phyloP scores from a whole-genome alignment of 2,797 vertebrate species.

The Crypturellus tataupa region DNA sequence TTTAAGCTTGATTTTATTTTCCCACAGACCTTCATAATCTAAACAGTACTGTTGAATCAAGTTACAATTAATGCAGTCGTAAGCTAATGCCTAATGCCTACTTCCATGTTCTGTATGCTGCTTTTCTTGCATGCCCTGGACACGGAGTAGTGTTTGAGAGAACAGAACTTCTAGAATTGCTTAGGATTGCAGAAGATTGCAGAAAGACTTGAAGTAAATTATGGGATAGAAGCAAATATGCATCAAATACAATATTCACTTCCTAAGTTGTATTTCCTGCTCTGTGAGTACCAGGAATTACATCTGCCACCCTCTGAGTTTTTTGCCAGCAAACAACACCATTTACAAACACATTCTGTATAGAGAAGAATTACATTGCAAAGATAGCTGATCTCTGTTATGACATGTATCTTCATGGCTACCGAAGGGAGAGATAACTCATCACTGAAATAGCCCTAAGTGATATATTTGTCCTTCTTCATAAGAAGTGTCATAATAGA shows the following conservation, averaged over 20 bases:
- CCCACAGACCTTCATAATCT: not conserved
- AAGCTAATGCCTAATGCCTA: not conserved
- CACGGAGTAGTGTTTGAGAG: not conserved
- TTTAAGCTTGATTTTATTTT: not conserved
- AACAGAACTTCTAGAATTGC: not conserved
- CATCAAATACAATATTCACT: not conserved
- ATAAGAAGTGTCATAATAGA: conserved; percentile 72
- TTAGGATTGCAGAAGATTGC: not conserved
- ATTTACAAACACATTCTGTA: conserved; percentile 44
- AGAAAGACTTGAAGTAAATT: not conserved
- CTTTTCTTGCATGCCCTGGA: not conserved
- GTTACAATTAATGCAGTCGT: not conserved
- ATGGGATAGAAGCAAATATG: not conserved
- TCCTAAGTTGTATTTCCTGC: not conserved
- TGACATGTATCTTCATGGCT: conserved; percentile 75
- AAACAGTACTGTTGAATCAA: not conserved
- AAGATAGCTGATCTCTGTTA: conserved; percentile 74
- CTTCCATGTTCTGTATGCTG: not conserved
- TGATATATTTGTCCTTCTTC: conserved; percentile 46
- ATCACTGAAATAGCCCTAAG: conserved; percentile 59
- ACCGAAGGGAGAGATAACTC: conserved; percentile 48
- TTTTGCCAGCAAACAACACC: conserved; percentile 68
- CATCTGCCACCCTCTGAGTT: conserved; percentile 46
- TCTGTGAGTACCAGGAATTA: not conserved
- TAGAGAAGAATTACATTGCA: conserved; percentile 58